phyloP scores from a whole-genome alignment of 2,113 vertebrate genomes.

The Trinectes maculatus region DNA sequence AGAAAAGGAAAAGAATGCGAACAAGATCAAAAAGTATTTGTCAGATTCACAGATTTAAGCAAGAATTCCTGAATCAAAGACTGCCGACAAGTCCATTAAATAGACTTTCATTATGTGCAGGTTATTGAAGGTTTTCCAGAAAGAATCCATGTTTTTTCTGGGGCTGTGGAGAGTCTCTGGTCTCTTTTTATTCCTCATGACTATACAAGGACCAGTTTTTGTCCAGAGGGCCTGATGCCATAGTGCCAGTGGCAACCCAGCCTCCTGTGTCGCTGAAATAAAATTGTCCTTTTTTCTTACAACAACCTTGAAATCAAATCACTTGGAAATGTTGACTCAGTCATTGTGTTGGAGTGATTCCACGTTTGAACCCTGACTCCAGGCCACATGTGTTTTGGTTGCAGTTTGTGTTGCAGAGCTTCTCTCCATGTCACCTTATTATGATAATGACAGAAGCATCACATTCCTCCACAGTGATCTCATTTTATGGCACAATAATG shows the following conservation, averaged over 20 bases:
- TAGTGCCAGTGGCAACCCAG: not conserved
- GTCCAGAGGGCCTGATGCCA: constrained; percentile 9
- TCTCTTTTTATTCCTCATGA: constrained; percentile 5
- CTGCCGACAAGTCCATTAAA: not conserved
- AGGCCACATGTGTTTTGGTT: not conserved
- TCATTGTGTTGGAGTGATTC: constrained; percentile 19
- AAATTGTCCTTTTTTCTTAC: constrained; percentile 6
- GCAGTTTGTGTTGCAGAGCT: constrained; percentile 12
- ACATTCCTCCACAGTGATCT: constrained; percentile 56
- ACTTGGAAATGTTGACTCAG: constrained; percentile 15
- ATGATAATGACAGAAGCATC: constrained; percentile 48
- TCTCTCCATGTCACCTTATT: constrained; percentile 23
- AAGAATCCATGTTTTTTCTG: not conserved
- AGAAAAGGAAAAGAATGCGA: constrained; percentile 15
- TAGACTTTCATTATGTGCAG: not conserved
- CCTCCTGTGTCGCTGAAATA: not conserved
- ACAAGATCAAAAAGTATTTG: constrained; percentile 21
- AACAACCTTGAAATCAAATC: constrained; percentile 28
- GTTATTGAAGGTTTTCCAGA: not conserved
- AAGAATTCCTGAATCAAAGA: not conserved
- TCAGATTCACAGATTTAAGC: constrained; percentile 2
- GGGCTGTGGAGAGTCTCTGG: constrained; percentile 2
- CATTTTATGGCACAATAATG: constrained; percentile 40
- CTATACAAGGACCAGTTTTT: constrained; percentile 14
- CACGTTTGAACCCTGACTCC: not conserved